phyloP scores from a whole-genome alignment of 2,888 invertebrate species.

The Clepsis dumicolana region DNA sequence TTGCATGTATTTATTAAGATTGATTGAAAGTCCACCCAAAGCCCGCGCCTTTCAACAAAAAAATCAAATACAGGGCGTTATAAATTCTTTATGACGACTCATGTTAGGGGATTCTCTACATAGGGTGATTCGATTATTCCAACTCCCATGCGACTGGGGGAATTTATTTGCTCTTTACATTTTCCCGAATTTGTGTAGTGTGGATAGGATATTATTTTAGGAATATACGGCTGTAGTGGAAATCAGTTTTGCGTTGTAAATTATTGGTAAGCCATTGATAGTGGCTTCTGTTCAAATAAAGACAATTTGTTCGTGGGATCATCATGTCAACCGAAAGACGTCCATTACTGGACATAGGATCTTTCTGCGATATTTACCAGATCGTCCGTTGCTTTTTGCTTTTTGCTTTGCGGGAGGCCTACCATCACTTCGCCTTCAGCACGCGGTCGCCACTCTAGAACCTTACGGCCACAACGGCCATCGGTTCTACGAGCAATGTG shows the following conservation, averaged over 20 bases:
- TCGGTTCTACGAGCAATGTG: too few relatives aligned
- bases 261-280: not conserved
- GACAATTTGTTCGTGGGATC: too few relatives aligned
- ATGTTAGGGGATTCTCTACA: constrained; percentile 37
- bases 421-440: too few relatives aligned
- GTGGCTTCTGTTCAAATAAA: not conserved
- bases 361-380: too few relatives aligned
- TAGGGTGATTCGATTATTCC: constrained; percentile 41
- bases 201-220: constrained; percentile 41
- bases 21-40: constrained; percentile 4
- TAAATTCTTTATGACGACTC: constrained; percentile 36
- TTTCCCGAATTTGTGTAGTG: constrained; percentile 38
- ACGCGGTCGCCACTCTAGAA: too few relatives aligned
- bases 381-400: too few relatives aligned
- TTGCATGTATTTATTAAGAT: constrained; percentile 10
- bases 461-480: too few relatives aligned
- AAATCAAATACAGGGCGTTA: constrained; percentile 26
- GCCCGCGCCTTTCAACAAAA: constrained; percentile 7
- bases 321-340: too few relatives aligned
- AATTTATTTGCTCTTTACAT: constrained; percentile 44
- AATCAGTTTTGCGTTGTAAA: constrained; percentile 19
- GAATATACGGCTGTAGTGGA: constrained; percentile 20
- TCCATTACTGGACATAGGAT: too few relatives aligned
- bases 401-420: too few relatives aligned
- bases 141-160: constrained; percentile 40